Evolutionary conservation across 2,113 vertebrate genomes (phyloP), one percentile per base, ranked within the genome.

Genomic region (Tetrao urogallus): DNA sequence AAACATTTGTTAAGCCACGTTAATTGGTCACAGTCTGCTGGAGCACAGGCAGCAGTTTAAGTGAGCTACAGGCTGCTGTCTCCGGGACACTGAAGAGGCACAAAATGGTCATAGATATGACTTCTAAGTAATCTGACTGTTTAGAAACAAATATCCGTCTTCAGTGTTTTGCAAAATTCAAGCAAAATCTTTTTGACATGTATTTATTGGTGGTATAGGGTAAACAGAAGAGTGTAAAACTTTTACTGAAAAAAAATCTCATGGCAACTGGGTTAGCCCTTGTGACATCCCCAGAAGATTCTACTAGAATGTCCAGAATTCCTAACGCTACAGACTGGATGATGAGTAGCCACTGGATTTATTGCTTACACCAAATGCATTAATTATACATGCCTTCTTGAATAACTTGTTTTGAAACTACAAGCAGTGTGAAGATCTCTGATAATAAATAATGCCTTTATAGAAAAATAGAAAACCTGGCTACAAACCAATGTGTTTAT

Each of bases 401-500:
- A 77, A 74, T 38, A 52, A 70, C 6, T 81, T 0, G 2, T 50
- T 80, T 45, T 63, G 16, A 34, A 57, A 57, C 24, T 50, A 66
- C 1, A 7, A 82, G 36, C 43, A 78, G n/a, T 22, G 21, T 8
- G 63, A 19, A 2, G 0, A 3, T 69, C 67, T 73, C 19, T 61
- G 32, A 78, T 84, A 66, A 63, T 52, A 0, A 34, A 42, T 61
- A 38, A 74, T 74, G 5, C 6, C 4, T 61, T 74, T 70, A 38
- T 17, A 67, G 74, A 24, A 18, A 69, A 63, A 27, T 6, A 83
- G 45, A 66, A 86, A 64, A 19, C 3, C 38, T 58, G 10, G 38
- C 27, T 66, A 5, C 1, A 2, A 36, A 8, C 10, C 5, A 34
- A 2, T 32, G 36, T 1, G 54, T 81, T 40, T 43, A 19, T 30